These are phyloP conservation scores for Malacoraja senta DNA, from an alignment of 2,797 vertebrate species.

Conservation along the genomic window DNA sequence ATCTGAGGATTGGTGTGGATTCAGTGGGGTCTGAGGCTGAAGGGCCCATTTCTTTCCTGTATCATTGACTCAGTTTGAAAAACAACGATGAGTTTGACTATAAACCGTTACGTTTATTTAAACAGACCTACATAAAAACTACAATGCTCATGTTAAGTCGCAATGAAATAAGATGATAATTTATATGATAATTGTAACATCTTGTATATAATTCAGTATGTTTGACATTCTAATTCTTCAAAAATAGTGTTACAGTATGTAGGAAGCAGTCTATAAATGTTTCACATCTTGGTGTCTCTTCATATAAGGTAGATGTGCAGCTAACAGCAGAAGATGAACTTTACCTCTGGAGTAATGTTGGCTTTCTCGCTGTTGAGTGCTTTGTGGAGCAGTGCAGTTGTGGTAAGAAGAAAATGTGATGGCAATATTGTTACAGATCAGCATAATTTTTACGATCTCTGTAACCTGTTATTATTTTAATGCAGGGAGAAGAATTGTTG, in stretches of 20 bases:
- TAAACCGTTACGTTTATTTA: no score
- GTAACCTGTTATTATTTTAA: slow-evolving; percentile 23
- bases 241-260: background rate
- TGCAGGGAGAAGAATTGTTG: slow-evolving; percentile 2
- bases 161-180: background rate
- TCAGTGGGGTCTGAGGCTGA: no score
- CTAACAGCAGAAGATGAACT: slow-evolving; percentile 1
- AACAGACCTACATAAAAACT: no score
- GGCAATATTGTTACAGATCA: background rate
- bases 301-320: background rate
- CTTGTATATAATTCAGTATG: background rate
- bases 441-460: background rate
- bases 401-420: background rate
- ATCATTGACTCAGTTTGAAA: no score
- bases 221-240: background rate
- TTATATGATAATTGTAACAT: background rate
- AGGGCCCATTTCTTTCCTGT: no score
- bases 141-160: background rate
- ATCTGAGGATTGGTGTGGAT: no score
- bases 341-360: background rate
- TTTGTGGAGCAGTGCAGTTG: background rate
- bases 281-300: background rate
- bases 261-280: background rate
- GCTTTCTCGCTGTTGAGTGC: background rate
- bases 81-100: no score